These are phyloP conservation scores for Alosa sapidissima DNA, from an alignment of 2,797 vertebrate genomes.

Conservation along the genomic window DNA sequence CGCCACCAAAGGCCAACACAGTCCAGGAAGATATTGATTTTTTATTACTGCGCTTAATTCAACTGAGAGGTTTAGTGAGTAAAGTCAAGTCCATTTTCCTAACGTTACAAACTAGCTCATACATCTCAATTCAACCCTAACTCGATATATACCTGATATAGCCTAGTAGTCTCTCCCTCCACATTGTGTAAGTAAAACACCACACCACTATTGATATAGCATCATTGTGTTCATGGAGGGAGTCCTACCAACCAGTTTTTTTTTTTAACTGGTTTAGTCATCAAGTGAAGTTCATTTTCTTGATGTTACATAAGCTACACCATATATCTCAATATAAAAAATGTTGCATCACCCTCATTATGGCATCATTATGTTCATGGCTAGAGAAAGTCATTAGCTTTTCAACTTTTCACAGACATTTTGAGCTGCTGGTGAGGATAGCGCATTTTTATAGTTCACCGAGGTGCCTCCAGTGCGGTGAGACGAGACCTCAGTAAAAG, in stretches of 20 bases:
- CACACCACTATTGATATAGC: not conserved
- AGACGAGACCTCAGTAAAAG: not conserved
- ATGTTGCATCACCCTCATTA: not conserved
- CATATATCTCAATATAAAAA: no score
- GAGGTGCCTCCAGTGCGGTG: not conserved
- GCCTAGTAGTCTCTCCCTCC: not conserved
- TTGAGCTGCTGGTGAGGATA: not conserved
- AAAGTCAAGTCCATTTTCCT: not conserved
- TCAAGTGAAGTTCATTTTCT: no score
- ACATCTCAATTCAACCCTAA: not conserved
- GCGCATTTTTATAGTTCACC: not conserved
- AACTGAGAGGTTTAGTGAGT: not conserved
- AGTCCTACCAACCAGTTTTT: no score
- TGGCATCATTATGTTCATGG: not conserved
- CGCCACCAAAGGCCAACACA: slow-evolving; percentile 4
- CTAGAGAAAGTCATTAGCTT: not conserved
- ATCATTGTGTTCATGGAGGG: not conserved
- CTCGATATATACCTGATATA: not conserved
- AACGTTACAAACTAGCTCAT: not conserved
- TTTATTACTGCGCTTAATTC: slow-evolving; percentile 32
- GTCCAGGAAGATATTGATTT: slow-evolving; percentile 34
- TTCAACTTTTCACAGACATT: not conserved
- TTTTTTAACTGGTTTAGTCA: no score
- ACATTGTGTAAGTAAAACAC: not conserved
- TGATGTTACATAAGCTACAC: no score